phyloP scores from a whole-genome alignment of 1,140 invertebrate genomes.

The Sitophilus oryzae region DNA sequence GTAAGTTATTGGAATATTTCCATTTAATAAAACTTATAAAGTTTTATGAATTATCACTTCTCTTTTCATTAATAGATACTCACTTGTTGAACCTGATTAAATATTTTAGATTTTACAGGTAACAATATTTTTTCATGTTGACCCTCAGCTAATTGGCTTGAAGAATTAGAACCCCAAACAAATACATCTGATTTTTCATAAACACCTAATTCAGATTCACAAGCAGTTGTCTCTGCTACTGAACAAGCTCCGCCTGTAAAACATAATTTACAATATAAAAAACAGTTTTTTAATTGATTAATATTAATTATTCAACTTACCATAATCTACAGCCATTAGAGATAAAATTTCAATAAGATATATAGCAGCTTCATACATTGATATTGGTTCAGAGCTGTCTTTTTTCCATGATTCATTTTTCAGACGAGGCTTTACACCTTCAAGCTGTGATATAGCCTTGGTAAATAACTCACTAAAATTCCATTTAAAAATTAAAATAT shows the following conservation, averaged over 20 bases:
- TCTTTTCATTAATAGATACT: too few relatives aligned
- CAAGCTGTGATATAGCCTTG: slow-evolving; percentile 34
- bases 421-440: slow-evolving; percentile 25
- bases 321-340: slow-evolving; percentile 38
- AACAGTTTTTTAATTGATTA: background rate
- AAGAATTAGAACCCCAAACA: slow-evolving; percentile 66
- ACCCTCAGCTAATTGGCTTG: slow-evolving; percentile 58
- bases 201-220: slow-evolving; percentile 34
- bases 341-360: slow-evolving; percentile 52
- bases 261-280: background rate
- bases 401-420: slow-evolving; percentile 19
- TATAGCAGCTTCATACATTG: slow-evolving; percentile 51
- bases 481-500: background rate
- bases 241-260: slow-evolving; percentile 24
- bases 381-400: slow-evolving; percentile 30
- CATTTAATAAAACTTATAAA: too few relatives aligned
- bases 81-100: slow-evolving; percentile 55
- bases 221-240: slow-evolving; percentile 17
- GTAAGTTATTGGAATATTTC: too few relatives aligned
- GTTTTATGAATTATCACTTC: too few relatives aligned
- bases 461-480: slow-evolving; percentile 26
- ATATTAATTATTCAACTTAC: slow-evolving; percentile 4
- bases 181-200: slow-evolving; percentile 51
- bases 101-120: slow-evolving; percentile 53
- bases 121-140: slow-evolving; percentile 56